These are phyloP conservation scores for Eleginops maclovinus DNA, from an alignment of 2,113 vertebrate genomes.

Conservation along the genomic window DNA sequence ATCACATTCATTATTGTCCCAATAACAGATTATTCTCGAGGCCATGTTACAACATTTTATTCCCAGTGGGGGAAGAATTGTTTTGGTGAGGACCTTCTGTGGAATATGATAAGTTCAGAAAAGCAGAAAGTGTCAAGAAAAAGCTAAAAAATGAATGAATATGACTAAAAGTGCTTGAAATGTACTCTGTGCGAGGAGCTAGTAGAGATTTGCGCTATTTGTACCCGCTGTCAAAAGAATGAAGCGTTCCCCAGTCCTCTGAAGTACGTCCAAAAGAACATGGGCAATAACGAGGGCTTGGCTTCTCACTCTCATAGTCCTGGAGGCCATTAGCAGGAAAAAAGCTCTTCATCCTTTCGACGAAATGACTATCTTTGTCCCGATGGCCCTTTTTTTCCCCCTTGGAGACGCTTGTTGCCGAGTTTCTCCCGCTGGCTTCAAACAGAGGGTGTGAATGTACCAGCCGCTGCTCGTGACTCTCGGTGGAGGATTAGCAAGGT, in stretches of 20 bases:
- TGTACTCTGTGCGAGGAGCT: constrained; percentile 27
- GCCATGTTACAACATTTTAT: constrained; percentile 34
- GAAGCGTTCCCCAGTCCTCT: constrained; percentile 44
- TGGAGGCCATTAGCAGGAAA: constrained; percentile 69
- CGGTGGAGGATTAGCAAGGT: constrained; percentile 58
- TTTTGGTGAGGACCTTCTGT: background rate
- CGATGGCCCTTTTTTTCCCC: constrained; percentile 18
- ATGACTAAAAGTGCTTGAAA: constrained; percentile 42
- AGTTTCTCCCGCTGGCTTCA: constrained; percentile 22
- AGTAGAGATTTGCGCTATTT: constrained; percentile 43
- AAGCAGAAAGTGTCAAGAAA: constrained; percentile 33
- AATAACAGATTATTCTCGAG: constrained; percentile 58
- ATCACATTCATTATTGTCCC: constrained; percentile 61
- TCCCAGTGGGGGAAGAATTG: constrained; percentile 29
- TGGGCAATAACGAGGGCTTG: constrained; percentile 71
- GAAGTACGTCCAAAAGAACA: constrained; percentile 71
- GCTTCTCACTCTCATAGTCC: constrained; percentile 32
- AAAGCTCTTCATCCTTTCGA: constrained; percentile 25
- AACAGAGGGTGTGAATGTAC: constrained; percentile 34
- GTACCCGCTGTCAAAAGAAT: constrained; percentile 45
- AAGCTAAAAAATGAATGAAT: constrained; percentile 30
- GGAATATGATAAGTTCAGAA: constrained; percentile 6
- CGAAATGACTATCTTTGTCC: constrained; percentile 53
- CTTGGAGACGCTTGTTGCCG: background rate
- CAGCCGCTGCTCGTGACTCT: constrained; percentile 9